Evolutionary conservation across 2,797 vertebrate genomes (phyloP).

Genomic region (Dryobates pubescens): DNA sequence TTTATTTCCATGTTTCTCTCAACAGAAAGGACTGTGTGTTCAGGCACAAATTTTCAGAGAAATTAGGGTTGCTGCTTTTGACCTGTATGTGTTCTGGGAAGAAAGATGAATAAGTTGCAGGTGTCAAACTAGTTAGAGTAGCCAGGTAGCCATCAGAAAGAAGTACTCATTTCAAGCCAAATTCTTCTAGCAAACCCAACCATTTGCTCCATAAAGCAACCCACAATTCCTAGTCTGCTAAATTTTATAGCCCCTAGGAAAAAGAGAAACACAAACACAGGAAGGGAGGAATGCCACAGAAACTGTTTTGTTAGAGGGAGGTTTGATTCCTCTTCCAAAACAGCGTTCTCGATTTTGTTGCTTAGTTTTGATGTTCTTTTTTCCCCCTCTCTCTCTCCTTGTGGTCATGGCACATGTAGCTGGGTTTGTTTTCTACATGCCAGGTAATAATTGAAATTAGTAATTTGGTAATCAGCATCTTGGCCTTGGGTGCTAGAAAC

Average conservation of each 20-base stretch:
- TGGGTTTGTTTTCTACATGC: conserved; percentile 21
- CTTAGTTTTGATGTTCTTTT: neutral
- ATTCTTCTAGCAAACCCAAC: conserved; percentile 22
- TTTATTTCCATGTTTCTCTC: conserved; percentile 24
- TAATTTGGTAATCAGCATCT: conserved; percentile 16
- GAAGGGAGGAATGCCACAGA: conserved; percentile 17
- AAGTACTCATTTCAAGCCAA: neutral
- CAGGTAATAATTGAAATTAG: conserved; percentile 54
- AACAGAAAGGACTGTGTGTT: neutral
- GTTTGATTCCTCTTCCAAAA: neutral
- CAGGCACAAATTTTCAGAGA: neutral
- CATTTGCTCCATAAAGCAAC: neutral
- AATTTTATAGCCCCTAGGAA: conserved; percentile 42
- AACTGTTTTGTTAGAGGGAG: conserved; percentile 28
- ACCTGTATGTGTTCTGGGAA: neutral
- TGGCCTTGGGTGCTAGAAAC: conserved; percentile 9
- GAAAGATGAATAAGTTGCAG: conserved; percentile 7
- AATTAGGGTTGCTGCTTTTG: neutral
- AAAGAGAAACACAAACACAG: conserved; percentile 47
- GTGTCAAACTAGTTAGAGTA: neutral
- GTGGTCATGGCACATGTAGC: neutral
- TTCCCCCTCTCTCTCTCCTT: neutral
- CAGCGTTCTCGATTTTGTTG: neutral
- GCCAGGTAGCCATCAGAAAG: conserved; percentile 4
- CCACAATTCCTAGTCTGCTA: conserved; percentile 20